phyloP scores from a whole-genome alignment of 37 sponge, comb jelly and placozoan species.

The Lycopodina hypogea region DNA sequence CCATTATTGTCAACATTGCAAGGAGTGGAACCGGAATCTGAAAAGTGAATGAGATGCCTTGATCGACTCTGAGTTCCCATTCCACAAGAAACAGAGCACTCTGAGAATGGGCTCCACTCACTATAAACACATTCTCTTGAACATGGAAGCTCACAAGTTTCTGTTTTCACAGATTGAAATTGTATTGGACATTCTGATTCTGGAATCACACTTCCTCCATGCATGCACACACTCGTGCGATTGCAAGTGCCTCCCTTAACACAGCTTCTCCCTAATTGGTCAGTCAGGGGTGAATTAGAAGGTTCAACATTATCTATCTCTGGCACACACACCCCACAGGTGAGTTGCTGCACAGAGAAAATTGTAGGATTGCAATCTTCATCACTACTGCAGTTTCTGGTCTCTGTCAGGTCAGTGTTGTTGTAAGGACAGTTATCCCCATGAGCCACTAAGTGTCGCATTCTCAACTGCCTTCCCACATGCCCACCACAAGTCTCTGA shows the following conservation, averaged over 20 bases:
- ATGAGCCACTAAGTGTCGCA: neutral
- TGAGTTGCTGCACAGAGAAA: neutral
- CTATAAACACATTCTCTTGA: constrained; percentile 5
- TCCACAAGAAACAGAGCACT: constrained; percentile 4
- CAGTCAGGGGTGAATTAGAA: neutral
- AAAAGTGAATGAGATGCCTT: constrained; percentile 21
- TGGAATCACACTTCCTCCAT: neutral
- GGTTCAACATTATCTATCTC: neutral
- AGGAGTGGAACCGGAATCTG: neutral
- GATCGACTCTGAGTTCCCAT: neutral
- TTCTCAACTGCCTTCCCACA: constrained; percentile 1
- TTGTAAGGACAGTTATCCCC: constrained; percentile 5
- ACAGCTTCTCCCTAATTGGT: neutral
- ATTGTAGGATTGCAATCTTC: neutral
- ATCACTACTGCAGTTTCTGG: neutral
- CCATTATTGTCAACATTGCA: constrained; percentile 13
- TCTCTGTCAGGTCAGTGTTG: neutral
- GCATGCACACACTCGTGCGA: constrained; percentile 17
- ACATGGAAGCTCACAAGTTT: constrained; percentile 29
- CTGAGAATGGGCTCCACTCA: constrained; percentile 24
- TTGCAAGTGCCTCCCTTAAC: constrained; percentile 7
- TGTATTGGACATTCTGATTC: constrained; percentile 8
- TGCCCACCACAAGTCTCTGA: constrained; percentile 8
- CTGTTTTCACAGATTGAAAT: neutral
- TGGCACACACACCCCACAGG: constrained; percentile 18